Conservation (phyloP, 2,797 vertebrate species). For the Buceros bicornis region DNA sequence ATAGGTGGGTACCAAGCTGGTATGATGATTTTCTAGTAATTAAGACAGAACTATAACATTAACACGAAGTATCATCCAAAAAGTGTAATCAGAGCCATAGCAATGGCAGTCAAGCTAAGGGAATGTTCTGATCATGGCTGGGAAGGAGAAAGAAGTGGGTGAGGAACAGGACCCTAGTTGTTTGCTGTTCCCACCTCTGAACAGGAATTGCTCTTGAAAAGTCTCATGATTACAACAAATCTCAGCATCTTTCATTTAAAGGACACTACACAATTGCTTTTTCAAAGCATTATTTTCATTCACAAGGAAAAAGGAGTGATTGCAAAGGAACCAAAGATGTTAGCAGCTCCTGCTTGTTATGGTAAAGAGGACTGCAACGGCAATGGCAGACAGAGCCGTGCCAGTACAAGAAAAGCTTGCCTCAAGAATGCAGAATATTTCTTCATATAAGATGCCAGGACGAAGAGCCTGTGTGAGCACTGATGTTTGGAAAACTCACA, state of each 20-base stretch:
- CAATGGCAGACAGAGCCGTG: rapidly evolving
- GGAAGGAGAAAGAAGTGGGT: neutral
- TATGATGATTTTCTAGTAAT: neutral
- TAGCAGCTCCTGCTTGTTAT: neutral
- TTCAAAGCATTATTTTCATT: neutral
- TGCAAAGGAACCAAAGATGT: neutral
- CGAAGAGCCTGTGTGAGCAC: rapidly evolving
- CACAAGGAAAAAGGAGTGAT: neutral
- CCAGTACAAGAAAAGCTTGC: neutral
- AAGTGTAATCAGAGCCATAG: neutral
- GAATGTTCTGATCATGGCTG: neutral
- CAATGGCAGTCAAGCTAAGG: neutral
- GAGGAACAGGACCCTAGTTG: neutral
- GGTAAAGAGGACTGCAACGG: neutral
- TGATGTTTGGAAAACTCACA: neutral
- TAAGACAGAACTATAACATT: neutral
- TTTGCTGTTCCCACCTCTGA: neutral
- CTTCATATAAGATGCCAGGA: neutral
- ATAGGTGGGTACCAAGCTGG: neutral
- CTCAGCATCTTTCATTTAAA: neutral
- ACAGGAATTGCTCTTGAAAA: neutral
- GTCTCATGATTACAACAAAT: neutral
- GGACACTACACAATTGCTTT: neutral
- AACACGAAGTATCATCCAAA: neutral
- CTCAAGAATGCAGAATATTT: neutral